A percentile compares a stretch with the other conserved stretches of the same genome.
phyloP scores from a whole-genome alignment of 2,113 vertebrate genomes.

The Oriolus oriolus region DNA sequence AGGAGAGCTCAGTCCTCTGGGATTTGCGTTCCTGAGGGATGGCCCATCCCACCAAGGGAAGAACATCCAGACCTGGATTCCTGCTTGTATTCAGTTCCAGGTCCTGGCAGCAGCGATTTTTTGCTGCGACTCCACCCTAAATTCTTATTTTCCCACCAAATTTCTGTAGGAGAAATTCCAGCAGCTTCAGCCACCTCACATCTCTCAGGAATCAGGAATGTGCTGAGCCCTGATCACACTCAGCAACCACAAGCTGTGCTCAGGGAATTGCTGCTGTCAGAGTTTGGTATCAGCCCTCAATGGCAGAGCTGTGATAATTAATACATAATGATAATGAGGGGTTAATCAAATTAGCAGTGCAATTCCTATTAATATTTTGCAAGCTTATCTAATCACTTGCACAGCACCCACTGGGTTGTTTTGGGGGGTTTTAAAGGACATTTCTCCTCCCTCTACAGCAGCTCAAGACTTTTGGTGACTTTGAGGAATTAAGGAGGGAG shows the following conservation, averaged over 20 bases:
- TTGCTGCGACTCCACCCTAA: not conserved
- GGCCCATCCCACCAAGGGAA: not conserved
- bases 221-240: slow-evolving; percentile 28
- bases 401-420: not conserved
- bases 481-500: not conserved
- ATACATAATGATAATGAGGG: slow-evolving; percentile 46
- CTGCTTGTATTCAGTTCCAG: not conserved
- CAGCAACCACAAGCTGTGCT: slow-evolving; percentile 63
- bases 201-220: slow-evolving; percentile 19
- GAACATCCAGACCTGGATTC: not conserved
- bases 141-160: not conserved
- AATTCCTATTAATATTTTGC: slow-evolving; percentile 4
- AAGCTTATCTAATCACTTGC: not conserved
- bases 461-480: not conserved
- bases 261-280: slow-evolving; percentile 68
- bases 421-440: not conserved
- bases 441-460: not conserved
- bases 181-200: not conserved
- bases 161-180: not conserved
- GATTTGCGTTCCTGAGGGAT: not conserved
- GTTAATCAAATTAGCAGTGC: slow-evolving; percentile 63
- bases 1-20: not conserved
- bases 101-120: not conserved
- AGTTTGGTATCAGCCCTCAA: slow-evolving; percentile 27
- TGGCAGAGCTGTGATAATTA: slow-evolving; percentile 68